Base-by-base conservation (phyloP, 2,888 invertebrate species). In the Meloe dianella region DNA sequence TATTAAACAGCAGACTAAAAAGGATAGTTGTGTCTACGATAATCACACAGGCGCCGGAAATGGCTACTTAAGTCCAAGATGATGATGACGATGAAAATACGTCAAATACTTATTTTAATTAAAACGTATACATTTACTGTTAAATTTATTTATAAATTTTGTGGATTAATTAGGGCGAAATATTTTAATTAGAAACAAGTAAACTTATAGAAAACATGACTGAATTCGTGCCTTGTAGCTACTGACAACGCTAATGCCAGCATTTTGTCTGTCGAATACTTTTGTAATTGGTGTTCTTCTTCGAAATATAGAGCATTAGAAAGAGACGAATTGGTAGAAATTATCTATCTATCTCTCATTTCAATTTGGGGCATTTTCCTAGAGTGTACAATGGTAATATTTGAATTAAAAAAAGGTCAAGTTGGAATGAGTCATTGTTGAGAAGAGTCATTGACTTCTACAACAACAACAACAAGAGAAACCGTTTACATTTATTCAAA, bases 31-130 rank as follows among this genome's bases (percentile, higher is more conserved):
- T 30, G 30, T 30, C 41, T 17, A 41, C 1, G 3, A 6, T n/a
- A 24, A 64, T 62, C 27, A 57, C 66, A 67, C 69, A 63, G 69
- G 69, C 71, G 71, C 66, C 69, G 71, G 71, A 71, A 71, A 63
- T 69, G 61, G 60, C 64, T 64, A 63, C 66, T 71, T 71, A 69
- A 69, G 12, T 47, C 41, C 64, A 66, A 64, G 61, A 59, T 22
- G 41, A 56, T 29, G 59, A 59, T 64, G 64, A 64, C 10, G 41
- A 17, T 17, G 17, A n/a, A 41, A 41, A 41, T 41, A 17, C 17
- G 6, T n/a, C n/a, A 17, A 41, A 17, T 41, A 17, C 5, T 38
- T 38, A 38, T 17, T 41, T 17, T n/a, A 41, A 41, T 41, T 17
- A 41, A 41, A 41, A 17, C 7, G 41, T n/a, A n/a, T n/a, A n/a